Base-by-base conservation (phyloP, 1,140 invertebrate species). In the Drosophila busckii region DNA sequence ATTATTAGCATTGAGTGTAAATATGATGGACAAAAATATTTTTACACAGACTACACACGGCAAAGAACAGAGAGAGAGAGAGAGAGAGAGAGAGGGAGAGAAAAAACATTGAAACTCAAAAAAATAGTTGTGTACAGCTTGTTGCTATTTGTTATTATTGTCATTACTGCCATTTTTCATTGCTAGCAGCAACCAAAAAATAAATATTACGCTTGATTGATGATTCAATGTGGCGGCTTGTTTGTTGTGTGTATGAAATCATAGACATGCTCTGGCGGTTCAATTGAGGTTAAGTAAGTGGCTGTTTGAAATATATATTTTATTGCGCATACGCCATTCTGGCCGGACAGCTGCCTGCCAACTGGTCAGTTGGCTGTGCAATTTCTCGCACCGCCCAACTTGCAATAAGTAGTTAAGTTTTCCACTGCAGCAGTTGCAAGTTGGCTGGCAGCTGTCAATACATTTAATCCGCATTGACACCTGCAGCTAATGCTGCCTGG, bases 381-480 rank as follows among this genome's bases (percentile, higher is more conserved):
- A 49, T 32, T 49, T 32, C 12, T n/a, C n/a, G n/a, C n/a, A n/a
- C n/a, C n/a, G n/a, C n/a, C n/a, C n/a, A n/a, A 23, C 4, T 28
- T 40, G 7, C 8, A 19, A 12, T 48, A 23, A 5, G 20, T 5
- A 3, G 17, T n/a, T 13, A 1, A n/a, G n/a, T 17, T 34, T 16
- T 8, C 9, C 2, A 31, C 16, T 7, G 3, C 19, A 29, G n/a
- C n/a, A 32, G 10, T 63, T 50, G 6, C 28, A 32, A 29, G 10
- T 23, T 38, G 65, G 42, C 59, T 64, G 44, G 29, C 52, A 35
- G 22, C 31, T 32, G 42, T n/a, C n/a, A n/a, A 35, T 75, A 49
- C 53, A 25, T 50, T 22, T 76, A 76, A 76, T 60, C 44, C 52
- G 28, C 44, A 37, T 55, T 60, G 70, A 70, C 70, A 75, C 59